Evolutionary conservation across 2,797 vertebrate species (phyloP).

Genomic region (Pteronotus mesoamericanus): DNA sequence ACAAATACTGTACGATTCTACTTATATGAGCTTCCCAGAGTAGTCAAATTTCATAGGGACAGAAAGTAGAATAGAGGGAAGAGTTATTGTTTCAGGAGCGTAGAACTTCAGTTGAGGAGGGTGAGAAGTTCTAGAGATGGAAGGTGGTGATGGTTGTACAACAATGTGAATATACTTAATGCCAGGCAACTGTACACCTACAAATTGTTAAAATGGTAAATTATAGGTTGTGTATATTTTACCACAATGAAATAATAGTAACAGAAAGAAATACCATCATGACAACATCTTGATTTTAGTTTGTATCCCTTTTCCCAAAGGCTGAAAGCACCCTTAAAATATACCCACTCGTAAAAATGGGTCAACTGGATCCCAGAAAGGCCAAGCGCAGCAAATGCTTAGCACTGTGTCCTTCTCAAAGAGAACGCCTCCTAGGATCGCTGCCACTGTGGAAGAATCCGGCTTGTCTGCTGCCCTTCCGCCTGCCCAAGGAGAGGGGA

Average conservation of each 20-base stretch:
- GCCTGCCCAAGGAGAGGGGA: background rate
- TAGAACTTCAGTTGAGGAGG: background rate
- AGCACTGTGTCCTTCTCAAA: background rate
- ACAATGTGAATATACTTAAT: background rate
- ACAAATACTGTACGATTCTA: background rate
- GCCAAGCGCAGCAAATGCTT: background rate
- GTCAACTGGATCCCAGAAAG: background rate
- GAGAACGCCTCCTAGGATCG: accelerated
- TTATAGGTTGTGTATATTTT: background rate
- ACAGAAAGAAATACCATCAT: background rate
- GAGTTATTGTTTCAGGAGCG: background rate
- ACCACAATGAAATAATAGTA: background rate
- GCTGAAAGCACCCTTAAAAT: background rate
- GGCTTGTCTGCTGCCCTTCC: background rate
- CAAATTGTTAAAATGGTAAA: background rate
- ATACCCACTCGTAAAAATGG: background rate
- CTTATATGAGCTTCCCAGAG: background rate
- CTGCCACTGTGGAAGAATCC: background rate
- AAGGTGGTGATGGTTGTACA: background rate
- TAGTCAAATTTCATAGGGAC: background rate
- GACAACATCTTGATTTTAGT: background rate
- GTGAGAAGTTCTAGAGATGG: background rate
- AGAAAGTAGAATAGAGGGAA: background rate
- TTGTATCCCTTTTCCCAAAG: background rate
- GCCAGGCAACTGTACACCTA: background rate